phyloP scores from a whole-genome alignment of 2,888 invertebrate species.

The Eristalis pertinax region DNA sequence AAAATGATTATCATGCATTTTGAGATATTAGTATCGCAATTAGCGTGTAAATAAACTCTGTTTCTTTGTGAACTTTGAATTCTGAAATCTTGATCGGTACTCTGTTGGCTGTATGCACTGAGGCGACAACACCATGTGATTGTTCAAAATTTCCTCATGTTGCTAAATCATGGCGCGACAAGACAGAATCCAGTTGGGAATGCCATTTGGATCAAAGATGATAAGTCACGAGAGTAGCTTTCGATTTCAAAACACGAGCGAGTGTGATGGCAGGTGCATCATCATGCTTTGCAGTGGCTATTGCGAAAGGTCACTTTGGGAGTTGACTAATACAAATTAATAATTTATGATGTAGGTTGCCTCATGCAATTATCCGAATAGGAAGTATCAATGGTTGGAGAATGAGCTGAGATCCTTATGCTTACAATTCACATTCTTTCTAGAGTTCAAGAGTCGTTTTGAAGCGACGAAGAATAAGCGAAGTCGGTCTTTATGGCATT shows the following conservation, averaged over 20 bases:
- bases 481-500: not conserved
- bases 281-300: too few species aligned
- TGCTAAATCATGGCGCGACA: not conserved
- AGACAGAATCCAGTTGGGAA: not conserved
- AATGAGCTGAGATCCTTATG: too few species aligned
- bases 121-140: not conserved
- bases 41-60: slow-evolving; percentile 15
- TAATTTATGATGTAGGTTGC: too few species aligned
- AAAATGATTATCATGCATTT: slow-evolving; percentile 12
- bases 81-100: not conserved
- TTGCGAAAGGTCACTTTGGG: too few species aligned
- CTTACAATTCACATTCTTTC: too few species aligned
- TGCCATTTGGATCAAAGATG: slow-evolving; percentile 2
- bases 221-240: slow-evolving; percentile 34
- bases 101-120: not conserved
- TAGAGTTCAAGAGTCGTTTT: too few species aligned
- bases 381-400: too few species aligned
- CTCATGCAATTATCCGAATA: too few species aligned
- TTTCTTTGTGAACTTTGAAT: not conserved
- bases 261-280: too few species aligned
- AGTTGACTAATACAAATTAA: too few species aligned
- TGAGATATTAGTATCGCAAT: slow-evolving; percentile 12
- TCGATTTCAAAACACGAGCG: slow-evolving; percentile 1
- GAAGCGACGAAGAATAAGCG: too few species aligned
- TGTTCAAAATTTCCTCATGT: not conserved